Conservation (phyloP, 2,113 vertebrate species). For the Phodopus roborovskii region DNA sequence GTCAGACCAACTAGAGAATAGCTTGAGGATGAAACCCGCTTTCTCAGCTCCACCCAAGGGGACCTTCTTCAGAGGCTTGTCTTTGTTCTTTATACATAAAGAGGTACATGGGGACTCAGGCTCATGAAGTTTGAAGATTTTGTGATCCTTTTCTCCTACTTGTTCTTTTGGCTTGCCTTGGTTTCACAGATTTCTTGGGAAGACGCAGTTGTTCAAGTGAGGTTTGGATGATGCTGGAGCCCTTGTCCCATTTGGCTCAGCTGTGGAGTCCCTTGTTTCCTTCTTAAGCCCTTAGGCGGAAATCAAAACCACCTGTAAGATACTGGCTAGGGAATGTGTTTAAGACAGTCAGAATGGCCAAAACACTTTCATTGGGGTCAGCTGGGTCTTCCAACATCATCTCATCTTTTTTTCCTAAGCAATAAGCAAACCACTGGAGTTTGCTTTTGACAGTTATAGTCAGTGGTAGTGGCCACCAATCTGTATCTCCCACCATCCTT, state of each 20-base stretch:
- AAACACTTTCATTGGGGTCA: neutral
- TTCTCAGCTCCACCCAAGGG: neutral
- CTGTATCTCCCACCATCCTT: neutral
- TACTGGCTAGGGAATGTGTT: neutral
- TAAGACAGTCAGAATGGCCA: neutral
- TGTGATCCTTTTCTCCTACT: neutral
- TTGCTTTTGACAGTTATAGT: neutral
- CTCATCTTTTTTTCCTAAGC: neutral
- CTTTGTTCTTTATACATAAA: neutral
- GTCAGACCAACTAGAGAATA: neutral
- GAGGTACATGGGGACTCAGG: no score
- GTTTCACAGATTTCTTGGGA: neutral
- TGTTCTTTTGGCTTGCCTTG: neutral
- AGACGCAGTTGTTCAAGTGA: neutral
- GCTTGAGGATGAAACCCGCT: neutral
- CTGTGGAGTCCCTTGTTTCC: neutral
- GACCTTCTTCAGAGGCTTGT: neutral
- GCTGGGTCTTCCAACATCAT: neutral
- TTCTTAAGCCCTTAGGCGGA: neutral
- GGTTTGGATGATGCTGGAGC: neutral
- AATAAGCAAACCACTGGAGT: neutral
- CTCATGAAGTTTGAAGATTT: neutral
- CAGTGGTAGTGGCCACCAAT: neutral
- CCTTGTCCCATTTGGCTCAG: neutral
- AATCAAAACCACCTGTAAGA: conserved; percentile 13